Conservation (phyloP, 2,113 vertebrate species). For the Felis chaus region DNA sequence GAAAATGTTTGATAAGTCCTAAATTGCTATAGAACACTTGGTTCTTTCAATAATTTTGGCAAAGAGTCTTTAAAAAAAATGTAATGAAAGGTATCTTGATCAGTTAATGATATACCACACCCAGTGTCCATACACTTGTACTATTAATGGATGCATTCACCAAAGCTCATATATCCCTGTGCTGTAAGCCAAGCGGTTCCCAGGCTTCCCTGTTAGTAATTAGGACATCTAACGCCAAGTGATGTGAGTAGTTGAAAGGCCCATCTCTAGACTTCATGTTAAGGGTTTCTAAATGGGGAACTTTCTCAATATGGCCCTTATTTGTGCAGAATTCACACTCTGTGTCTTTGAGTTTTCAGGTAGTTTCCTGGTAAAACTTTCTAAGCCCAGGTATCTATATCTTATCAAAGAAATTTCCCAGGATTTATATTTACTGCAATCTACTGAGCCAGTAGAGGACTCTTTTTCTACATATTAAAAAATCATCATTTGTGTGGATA, state of each 20-base stretch:
- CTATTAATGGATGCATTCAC: not conserved
- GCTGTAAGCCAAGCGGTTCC: not conserved
- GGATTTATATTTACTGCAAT: not conserved
- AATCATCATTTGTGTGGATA: not conserved
- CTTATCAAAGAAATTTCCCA: not conserved
- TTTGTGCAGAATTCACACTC: not conserved
- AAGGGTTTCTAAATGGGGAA: not conserved
- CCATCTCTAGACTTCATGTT: not conserved
- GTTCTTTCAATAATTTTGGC: not conserved
- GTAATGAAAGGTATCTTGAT: not conserved
- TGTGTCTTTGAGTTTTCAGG: not conserved
- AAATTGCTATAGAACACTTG: not conserved
- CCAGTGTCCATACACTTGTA: not conserved
- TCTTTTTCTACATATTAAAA: not conserved
- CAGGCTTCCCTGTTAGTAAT: not conserved
- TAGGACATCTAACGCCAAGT: not conserved
- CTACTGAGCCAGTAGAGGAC: not conserved
- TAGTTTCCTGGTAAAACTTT: slow-evolving; percentile 10
- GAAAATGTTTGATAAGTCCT: not conserved
- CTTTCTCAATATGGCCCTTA: not conserved
- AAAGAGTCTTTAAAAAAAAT: not conserved
- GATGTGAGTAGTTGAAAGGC: not conserved
- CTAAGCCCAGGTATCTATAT: not conserved
- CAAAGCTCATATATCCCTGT: not conserved
- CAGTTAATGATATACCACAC: not conserved